Evolutionary conservation across 1,140 invertebrate genomes (phyloP), one percentile per base, ranked within the genome.

Genomic region (Asbolus verrucosus): DNA sequence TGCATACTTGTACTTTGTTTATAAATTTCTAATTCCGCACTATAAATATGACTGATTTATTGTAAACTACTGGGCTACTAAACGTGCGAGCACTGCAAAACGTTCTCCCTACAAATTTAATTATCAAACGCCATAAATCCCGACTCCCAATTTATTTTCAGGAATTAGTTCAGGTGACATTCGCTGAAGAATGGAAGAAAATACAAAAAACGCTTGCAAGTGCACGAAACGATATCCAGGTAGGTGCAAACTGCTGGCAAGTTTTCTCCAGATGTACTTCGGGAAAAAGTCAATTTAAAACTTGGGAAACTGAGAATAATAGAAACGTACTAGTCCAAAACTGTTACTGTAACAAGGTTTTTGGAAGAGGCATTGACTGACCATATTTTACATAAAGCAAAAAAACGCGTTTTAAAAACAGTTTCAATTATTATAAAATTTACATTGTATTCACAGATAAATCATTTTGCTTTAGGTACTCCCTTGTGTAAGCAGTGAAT

Each of bases 41-140:
- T 31, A 66, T 66, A 66, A 66, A 66, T 66, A 66, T 66, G 65
- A 66, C 65, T 54, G 65, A 66, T 66, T 66, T 66, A 66, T 66
- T 33, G 65, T 43, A 50, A 43, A 66, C 30, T 66, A 24, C 38
- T 16, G 27, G n/a, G 16, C 18, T 16, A 54, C 21, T 13, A 27
- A 24, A 54, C 21, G 21, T 24, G 46, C 19, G 46, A 27, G 6
- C 21, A 27, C 3, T 30, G 43, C 39, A n/a, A 30, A 46, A 27
- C 13, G 21, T 31, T 46, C 65, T 50, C 15, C 11, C 65, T 27
- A 19, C 27, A 46, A 66, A 66, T 66, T 66, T 66, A 66, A 66
- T 66, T 66, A 66, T 66, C n/a, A 36, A 27, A 41, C 19, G 21
- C 65, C 31, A 66, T 66, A 66, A 66, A 66, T 66, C 39, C 27